phyloP scores from a whole-genome alignment of 2,888 invertebrate genomes.

The Leptogaster cylindrica region DNA sequence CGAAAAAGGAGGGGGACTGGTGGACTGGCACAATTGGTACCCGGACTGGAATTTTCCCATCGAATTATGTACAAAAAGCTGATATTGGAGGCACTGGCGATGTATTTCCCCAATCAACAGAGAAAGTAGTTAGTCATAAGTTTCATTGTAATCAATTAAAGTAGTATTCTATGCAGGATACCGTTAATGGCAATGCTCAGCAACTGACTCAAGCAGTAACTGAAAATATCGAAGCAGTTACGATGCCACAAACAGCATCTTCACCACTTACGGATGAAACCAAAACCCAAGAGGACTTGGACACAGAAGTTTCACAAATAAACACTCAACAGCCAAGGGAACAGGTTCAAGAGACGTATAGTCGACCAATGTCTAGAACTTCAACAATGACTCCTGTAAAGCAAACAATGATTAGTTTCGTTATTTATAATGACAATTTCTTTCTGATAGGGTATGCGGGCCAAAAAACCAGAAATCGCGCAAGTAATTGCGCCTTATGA shows the following conservation, averaged over 20 bases:
- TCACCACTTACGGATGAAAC: conserved; percentile 52
- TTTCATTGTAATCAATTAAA: conserved; percentile 15
- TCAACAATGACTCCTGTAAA: conserved; percentile 63
- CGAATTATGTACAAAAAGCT: conserved; percentile 89
- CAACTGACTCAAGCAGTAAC: conserved; percentile 25
- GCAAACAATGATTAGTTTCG: not conserved
- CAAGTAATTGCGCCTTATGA: conserved; percentile 93
- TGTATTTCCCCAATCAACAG: not conserved
- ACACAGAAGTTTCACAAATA: conserved; percentile 62
- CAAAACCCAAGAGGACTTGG: conserved; percentile 60
- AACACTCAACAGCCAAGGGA: conserved; percentile 60
- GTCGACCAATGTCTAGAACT: conserved; percentile 63
- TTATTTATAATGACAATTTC: conserved; percentile 5
- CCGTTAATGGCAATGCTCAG: conserved; percentile 40
- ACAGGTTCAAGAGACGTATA: conserved; percentile 58
- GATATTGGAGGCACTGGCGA: conserved; percentile 59
- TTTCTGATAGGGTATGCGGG: conserved; percentile 65
- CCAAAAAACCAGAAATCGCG: conserved; percentile 88
- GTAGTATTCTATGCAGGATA: conserved; percentile 20
- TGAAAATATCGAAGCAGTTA: conserved; percentile 40
- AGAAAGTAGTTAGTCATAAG: conserved; percentile 19
- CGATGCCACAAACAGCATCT: conserved; percentile 28
- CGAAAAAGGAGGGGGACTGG: conserved; percentile 95
- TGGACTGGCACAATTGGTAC: conserved; percentile 93
- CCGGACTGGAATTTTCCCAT: conserved; percentile 92